These are phyloP conservation scores for Zosterops borbonicus DNA, from an alignment of 2,113 vertebrate species.

Conservation along the genomic window DNA sequence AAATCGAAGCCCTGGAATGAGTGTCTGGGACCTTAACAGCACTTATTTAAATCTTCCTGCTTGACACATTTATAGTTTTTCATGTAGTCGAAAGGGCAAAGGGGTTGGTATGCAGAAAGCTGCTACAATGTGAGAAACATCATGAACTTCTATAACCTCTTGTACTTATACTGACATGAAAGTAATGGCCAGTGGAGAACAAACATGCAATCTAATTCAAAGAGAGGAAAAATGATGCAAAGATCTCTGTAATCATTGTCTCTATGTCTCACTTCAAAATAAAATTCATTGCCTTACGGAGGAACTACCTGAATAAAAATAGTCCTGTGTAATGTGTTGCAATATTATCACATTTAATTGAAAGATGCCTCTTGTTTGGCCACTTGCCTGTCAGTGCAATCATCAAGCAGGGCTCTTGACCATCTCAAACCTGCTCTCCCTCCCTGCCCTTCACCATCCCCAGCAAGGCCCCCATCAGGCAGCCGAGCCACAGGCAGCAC, in stretches of 20 bases:
- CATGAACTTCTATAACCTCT: neutral
- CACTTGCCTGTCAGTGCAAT: neutral
- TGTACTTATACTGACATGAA: neutral
- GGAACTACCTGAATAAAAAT: neutral
- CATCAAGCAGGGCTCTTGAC: neutral
- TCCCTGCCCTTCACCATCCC: neutral
- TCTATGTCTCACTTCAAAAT: neutral
- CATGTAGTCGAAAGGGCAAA: slow-evolving; percentile 11
- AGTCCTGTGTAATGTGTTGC: neutral
- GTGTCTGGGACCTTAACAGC: slow-evolving; percentile 12
- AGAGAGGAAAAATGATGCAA: neutral
- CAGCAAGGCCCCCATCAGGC: neutral
- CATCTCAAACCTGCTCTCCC: neutral
- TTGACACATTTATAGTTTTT: slow-evolving; percentile 42
- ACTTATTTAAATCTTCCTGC: slow-evolving; percentile 31
- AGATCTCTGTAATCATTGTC: neutral
- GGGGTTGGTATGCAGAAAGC: slow-evolving; percentile 30
- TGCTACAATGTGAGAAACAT: slow-evolving; percentile 39
- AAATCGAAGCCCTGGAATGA: slow-evolving; percentile 18
- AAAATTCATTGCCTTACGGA: neutral
- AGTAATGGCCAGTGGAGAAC: neutral
- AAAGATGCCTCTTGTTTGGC: neutral
- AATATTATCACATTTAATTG: neutral
- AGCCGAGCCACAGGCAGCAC: neutral
- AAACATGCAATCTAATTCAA: neutral